Percentiles rank a stretch among this genome's conserved stretches.
Conservation (phyloP, 2,888 invertebrate species). For the Myopa tessellatipennis region DNA sequence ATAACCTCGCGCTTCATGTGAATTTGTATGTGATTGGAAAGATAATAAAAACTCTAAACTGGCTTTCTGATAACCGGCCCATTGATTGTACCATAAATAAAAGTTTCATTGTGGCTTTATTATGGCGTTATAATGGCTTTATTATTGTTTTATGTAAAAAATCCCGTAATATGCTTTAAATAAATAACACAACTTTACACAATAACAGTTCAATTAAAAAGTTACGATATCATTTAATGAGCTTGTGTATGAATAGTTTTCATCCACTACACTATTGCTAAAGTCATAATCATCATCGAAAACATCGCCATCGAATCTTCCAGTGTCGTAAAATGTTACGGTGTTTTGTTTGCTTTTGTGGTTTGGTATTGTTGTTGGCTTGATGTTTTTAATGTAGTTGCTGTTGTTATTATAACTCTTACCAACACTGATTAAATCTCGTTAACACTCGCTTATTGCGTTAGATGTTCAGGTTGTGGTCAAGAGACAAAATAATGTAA, state of each 20-base stretch:
- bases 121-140: too few species aligned
- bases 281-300: too few species aligned
- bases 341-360: conserved; percentile 12
- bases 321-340: conserved; percentile 54
- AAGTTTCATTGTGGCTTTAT: too few species aligned
- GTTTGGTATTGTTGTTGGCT: not conserved
- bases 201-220: too few species aligned
- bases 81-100: too few species aligned
- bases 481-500: not conserved
- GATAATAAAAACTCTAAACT: not conserved
- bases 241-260: too few species aligned
- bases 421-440: conserved; percentile 21
- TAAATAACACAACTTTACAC: too few species aligned
- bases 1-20: too few species aligned
- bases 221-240: too few species aligned
- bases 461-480: conserved; percentile 11
- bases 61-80: not conserved
- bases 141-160: too few species aligned
- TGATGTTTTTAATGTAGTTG: not conserved
- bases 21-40: not conserved
- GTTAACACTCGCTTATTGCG: conserved; percentile 15
- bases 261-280: too few species aligned
- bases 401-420: not conserved
- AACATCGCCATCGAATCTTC: conserved; percentile 24
- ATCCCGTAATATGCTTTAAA: too few species aligned